These are phyloP conservation scores for Avahi laniger DNA, from an alignment of 2,797 vertebrate genomes.

Conservation along the genomic window DNA sequence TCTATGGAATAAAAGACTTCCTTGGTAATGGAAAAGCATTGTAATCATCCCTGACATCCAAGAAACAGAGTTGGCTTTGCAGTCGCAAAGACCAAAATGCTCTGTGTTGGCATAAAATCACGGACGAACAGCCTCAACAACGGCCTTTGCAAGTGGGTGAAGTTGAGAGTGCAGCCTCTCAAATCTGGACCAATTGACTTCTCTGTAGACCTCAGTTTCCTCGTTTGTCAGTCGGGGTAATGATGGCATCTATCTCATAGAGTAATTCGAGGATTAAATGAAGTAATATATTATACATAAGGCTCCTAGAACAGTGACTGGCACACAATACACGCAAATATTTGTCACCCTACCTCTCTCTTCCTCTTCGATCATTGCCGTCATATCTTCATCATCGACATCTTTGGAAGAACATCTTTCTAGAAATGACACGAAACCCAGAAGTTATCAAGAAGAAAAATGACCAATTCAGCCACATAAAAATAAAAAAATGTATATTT, in stretches of 20 bases:
- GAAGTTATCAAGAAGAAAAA: not conserved
- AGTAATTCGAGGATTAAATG: not conserved
- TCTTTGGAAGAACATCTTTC: not conserved
- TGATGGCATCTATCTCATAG: not conserved
- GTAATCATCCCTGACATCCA: not conserved
- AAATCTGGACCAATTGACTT: not conserved
- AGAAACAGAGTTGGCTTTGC: not conserved
- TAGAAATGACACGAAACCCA: not conserved
- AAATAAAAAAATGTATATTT: not conserved
- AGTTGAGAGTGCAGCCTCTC: not conserved
- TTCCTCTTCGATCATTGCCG: too few relatives aligned
- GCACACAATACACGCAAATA: too few relatives aligned
- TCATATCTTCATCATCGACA: fast-evolving
- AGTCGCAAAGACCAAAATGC: not conserved
- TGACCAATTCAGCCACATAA: not conserved
- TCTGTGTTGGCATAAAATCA: not conserved
- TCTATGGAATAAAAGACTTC: constrained; percentile 36
- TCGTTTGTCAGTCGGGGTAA: not conserved
- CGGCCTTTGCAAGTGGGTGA: not conserved
- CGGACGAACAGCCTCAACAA: not conserved
- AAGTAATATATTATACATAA: not conserved
- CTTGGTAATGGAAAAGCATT: constrained; percentile 47
- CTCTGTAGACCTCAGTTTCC: not conserved
- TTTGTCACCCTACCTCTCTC: not conserved
- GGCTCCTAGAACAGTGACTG: not conserved